phyloP scores from a whole-genome alignment of 2,888 invertebrate genomes.

The Yponomeuta evonymella region DNA sequence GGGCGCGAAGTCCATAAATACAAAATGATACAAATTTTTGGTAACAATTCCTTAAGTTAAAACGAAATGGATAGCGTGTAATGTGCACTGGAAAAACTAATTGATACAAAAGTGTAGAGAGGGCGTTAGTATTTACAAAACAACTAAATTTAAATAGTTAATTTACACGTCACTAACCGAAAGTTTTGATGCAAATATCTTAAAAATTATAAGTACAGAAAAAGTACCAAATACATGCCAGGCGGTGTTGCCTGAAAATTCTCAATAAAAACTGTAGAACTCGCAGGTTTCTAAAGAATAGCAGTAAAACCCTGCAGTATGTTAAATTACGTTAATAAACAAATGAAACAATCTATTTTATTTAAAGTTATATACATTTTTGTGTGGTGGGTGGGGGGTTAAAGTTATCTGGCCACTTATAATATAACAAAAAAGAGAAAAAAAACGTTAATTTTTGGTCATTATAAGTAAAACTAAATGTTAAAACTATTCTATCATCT shows the following conservation, averaged over 20 bases:
- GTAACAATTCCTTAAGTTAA: conserved; percentile 69
- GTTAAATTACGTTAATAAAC: neutral
- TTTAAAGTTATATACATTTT: conserved; percentile 50
- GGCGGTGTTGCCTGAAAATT: neutral
- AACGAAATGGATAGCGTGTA: conserved; percentile 31
- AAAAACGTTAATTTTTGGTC: conserved; percentile 39
- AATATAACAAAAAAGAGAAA: conserved; percentile 24
- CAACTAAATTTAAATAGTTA: conserved; percentile 34
- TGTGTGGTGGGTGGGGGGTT: conserved; percentile 62
- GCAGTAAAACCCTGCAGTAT: conserved; percentile 5
- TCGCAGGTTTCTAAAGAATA: neutral
- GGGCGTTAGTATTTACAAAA: conserved; percentile 42
- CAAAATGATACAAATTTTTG: conserved; percentile 57
- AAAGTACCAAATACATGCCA: conserved; percentile 19
- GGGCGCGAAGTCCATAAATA: conserved; percentile 52
- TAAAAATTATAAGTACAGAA: conserved; percentile 30
- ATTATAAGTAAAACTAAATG: conserved; percentile 30
- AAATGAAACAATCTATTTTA: conserved; percentile 6
- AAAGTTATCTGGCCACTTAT: conserved; percentile 56
- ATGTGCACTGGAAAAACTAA: conserved; percentile 38
- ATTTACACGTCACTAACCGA: conserved; percentile 57
- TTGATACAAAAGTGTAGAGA: conserved; percentile 33
- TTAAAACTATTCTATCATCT: conserved; percentile 2
- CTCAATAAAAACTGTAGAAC: conserved; percentile 8
- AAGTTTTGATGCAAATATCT: conserved; percentile 46